Base-by-base conservation (phyloP, 1,140 invertebrate genomes). In the Monomorium pharaonis region DNA sequence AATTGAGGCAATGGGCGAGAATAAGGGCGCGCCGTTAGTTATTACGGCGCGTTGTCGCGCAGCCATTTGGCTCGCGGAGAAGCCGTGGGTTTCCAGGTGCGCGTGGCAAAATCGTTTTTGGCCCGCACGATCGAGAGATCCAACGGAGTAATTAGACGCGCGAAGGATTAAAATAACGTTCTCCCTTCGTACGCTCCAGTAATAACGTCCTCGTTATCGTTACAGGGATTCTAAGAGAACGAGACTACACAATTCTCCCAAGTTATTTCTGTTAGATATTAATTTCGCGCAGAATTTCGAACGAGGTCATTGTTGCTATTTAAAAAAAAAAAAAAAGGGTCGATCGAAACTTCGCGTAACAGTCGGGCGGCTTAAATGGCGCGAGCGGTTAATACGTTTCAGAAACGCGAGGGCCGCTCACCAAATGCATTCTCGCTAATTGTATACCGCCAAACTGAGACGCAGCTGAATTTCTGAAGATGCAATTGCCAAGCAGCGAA, bases 381-480 rank as follows among this genome's bases (percentile, higher is more conserved):
- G 37, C 51, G 18, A 6, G n/a, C 14, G 37, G 18, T 58, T 70
- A 58, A 72, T 58, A 27, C 62, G 16, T 72, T 83, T 58, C 67
- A 37, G 65, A 72, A 81, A 72, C 62, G 33, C n/a, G 63, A 70
- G 33, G 14, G 37, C 78, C 47, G 37, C n/a, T 72, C 65, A 16
- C 67, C 37, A 9, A 60, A n/a, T 58, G 56, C 47, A 69, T 74
- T 83, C n/a, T n/a, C 37, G 54, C 67, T 74, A 83, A 72, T 83
- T 83, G 51, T 83, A 83, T 47, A 12, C 49, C 51, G 51, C 51
- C 37, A 72, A 81, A 72, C 44, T 56, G 67, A 81, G 37, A 21
- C 18, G 51, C 51, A 70, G 65, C 65, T 72, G n/a, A 81, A 81
- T 70, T 70, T 56, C 78, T 83, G 37, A 83, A 83, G 67, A 74